These are phyloP conservation scores for Hypena proboscidalis DNA, from an alignment of 2,888 invertebrate species.

Conservation along the genomic window DNA sequence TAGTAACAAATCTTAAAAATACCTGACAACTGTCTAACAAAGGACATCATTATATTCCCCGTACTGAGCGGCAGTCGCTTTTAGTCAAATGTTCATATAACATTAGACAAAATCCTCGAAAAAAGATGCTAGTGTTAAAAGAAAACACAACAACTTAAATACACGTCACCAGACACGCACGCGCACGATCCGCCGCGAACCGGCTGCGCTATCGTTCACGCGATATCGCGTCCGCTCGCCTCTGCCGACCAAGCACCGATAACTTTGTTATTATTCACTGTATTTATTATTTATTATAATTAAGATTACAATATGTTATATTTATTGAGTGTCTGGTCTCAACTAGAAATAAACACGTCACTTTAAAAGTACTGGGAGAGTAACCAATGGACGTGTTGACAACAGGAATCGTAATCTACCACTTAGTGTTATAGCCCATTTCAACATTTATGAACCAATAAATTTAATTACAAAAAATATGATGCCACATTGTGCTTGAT, in stretches of 20 bases:
- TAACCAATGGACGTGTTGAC: not conserved
- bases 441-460: too few species aligned
- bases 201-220: conserved; percentile 27
- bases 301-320: conserved; percentile 12
- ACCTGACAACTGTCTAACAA: too few species aligned
- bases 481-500: too few species aligned
- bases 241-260: conserved; percentile 25
- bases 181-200: conserved; percentile 22
- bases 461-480: too few species aligned
- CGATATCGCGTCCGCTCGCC: conserved; percentile 36
- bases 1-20: too few species aligned
- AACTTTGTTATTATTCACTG: conserved; percentile 20
- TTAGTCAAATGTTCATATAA: too few species aligned
- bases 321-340: conserved; percentile 14
- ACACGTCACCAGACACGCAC: conserved; percentile 8
- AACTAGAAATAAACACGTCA: conserved; percentile 7
- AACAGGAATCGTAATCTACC: too few species aligned
- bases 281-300: conserved; percentile 10
- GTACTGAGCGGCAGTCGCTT: too few species aligned
- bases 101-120: too few species aligned
- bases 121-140: too few species aligned
- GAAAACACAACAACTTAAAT: conserved; percentile 4
- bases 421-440: too few species aligned
- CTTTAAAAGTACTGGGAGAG: not conserved
- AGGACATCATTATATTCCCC: too few species aligned